Percentiles rank a stretch among this genome's conserved stretches.
Conservation (phyloP, 2,888 invertebrate species). For the Sinelater perroti region DNA sequence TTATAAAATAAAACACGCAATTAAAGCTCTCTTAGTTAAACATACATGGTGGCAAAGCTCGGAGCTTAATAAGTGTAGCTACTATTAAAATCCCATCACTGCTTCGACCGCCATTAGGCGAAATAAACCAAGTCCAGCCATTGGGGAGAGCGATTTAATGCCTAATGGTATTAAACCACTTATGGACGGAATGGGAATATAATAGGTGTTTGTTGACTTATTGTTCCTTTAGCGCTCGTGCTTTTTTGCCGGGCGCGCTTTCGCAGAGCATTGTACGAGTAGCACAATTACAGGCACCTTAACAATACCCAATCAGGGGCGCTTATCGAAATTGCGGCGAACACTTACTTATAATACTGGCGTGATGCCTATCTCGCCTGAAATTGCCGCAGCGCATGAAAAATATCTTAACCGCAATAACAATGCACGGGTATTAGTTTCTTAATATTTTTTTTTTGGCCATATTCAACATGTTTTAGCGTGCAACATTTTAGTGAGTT, state of each 20-base stretch:
- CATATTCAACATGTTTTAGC: too few species aligned
- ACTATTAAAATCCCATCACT: slow-evolving; percentile 60
- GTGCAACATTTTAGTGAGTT: too few species aligned
- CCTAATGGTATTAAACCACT: slow-evolving; percentile 54
- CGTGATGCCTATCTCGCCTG: background rate
- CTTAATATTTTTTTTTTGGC: too few species aligned
- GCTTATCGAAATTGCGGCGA: slow-evolving; percentile 21
- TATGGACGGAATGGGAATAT: slow-evolving; percentile 52
- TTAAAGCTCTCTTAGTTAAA: slow-evolving; percentile 44
- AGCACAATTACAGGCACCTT: slow-evolving; percentile 17
- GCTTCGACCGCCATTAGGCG: slow-evolving; percentile 56
- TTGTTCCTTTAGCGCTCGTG: slow-evolving; percentile 22
- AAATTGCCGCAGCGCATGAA: slow-evolving; percentile 1
- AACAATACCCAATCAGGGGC: slow-evolving; percentile 14
- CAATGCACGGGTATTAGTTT: too few species aligned
- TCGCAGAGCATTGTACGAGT: slow-evolving; percentile 2
- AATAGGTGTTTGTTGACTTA: slow-evolving; percentile 46
- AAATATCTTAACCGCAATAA: too few species aligned
- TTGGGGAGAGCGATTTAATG: slow-evolving; percentile 48
- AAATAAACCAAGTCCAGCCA: slow-evolving; percentile 52
- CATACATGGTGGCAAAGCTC: slow-evolving; percentile 36
- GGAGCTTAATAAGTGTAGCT: slow-evolving; percentile 50
- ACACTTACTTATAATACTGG: slow-evolving; percentile 10
- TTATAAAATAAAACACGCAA: slow-evolving; percentile 53
- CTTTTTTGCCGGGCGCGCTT: slow-evolving; percentile 17